Conservation (phyloP, 2,113 vertebrate genomes). For the Fulmarus glacialis region DNA sequence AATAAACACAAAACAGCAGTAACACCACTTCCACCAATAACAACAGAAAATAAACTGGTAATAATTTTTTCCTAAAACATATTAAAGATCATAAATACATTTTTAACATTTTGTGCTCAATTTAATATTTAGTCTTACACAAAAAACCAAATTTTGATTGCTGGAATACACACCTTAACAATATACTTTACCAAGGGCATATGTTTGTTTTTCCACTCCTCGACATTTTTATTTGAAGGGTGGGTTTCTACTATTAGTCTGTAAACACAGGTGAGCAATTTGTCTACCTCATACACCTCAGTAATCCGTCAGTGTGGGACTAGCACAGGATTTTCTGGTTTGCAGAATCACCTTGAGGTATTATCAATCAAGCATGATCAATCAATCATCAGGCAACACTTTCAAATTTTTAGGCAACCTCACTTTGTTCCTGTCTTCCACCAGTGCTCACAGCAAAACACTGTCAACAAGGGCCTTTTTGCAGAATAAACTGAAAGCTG, state of each 20-base stretch:
- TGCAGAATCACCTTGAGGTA: neutral
- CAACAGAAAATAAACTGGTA: neutral
- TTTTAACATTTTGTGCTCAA: neutral
- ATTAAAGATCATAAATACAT: conserved; percentile 44
- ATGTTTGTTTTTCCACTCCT: neutral
- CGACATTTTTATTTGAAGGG: conserved; percentile 48
- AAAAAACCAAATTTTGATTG: neutral
- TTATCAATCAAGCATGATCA: conserved; percentile 10
- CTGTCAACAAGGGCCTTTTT: neutral
- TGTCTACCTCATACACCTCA: neutral
- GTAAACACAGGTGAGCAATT: neutral
- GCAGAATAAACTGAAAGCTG: neutral
- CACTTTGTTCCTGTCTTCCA: conserved; percentile 12
- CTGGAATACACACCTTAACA: neutral
- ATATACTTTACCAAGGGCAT: neutral
- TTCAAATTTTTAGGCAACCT: neutral
- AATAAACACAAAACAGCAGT: neutral
- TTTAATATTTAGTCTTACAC: conserved; percentile 21
- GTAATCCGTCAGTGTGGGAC: neutral
- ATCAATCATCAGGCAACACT: conserved; percentile 20
- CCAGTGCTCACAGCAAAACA: neutral
- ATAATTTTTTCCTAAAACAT: conserved; percentile 6
- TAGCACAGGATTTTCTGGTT: neutral
- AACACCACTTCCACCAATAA: neutral
- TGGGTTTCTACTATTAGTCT: neutral